Conservation (phyloP, 2,113 vertebrate genomes). For the Brienomyrus longianalis region DNA sequence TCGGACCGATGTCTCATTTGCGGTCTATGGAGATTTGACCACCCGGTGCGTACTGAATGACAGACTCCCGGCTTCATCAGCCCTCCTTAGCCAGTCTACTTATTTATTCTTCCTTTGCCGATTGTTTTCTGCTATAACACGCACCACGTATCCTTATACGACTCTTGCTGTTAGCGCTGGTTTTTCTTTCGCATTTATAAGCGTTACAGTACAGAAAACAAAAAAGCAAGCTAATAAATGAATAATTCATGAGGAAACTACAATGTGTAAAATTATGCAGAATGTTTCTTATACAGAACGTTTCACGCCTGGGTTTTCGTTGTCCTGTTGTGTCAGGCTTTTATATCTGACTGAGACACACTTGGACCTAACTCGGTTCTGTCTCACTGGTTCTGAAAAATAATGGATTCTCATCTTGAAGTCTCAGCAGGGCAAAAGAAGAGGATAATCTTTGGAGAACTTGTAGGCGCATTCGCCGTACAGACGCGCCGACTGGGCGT, state of each 20-base stretch:
- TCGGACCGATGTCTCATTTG: neutral
- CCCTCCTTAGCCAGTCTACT: neutral
- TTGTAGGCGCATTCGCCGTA: neutral
- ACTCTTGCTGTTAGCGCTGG: neutral
- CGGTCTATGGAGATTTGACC: neutral
- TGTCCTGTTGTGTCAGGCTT: neutral
- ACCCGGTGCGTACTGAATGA: neutral
- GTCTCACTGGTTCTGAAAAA: slow-evolving; percentile 3
- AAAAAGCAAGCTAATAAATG: neutral
- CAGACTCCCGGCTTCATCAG: neutral
- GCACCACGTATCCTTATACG: neutral
- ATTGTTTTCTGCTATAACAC: neutral
- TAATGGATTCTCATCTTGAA: neutral
- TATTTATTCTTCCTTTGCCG: neutral
- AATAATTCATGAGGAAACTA: neutral
- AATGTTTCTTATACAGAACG: neutral
- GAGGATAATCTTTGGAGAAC: neutral
- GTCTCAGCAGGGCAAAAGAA: neutral
- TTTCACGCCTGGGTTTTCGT: neutral
- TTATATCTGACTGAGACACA: neutral
- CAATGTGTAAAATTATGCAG: slow-evolving; percentile 1
- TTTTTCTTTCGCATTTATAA: neutral
- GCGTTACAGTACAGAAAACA: neutral
- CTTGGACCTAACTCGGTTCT: neutral
- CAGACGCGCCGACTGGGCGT: neutral